These are phyloP conservation scores for Nomada ruficornis DNA, from an alignment of 2,888 invertebrate species.

Conservation along the genomic window DNA sequence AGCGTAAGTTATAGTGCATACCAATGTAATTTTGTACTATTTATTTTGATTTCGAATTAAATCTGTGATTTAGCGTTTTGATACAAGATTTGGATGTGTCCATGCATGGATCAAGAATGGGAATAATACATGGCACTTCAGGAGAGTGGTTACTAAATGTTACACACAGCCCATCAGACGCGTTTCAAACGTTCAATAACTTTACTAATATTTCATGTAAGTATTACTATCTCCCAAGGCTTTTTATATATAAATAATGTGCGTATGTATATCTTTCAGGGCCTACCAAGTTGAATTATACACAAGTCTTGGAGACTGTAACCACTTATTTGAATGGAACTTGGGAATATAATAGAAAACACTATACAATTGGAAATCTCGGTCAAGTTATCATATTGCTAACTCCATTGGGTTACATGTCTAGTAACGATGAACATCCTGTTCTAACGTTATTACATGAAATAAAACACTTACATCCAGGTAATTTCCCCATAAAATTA, in stretches of 20 bases:
- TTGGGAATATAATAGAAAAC: slow-evolving; percentile 67
- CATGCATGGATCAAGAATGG: slow-evolving; percentile 86
- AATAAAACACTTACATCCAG: slow-evolving; percentile 75
- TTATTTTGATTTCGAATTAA: slow-evolving; percentile 3
- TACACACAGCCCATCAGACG: slow-evolving; percentile 86
- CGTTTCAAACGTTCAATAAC: slow-evolving; percentile 76
- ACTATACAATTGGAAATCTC: slow-evolving; percentile 69
- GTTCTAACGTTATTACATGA: slow-evolving; percentile 62
- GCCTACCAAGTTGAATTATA: slow-evolving; percentile 73
- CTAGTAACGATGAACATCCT: slow-evolving; percentile 58
- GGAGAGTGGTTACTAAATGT: slow-evolving; percentile 87
- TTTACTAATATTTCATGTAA: slow-evolving; percentile 70
- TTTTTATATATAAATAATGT: background rate
- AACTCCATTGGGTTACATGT: slow-evolving; percentile 65
- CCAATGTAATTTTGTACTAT: slow-evolving; percentile 2
- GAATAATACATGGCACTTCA: slow-evolving; percentile 87
- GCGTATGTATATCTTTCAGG: slow-evolving; percentile 58
- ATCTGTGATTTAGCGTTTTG: slow-evolving; percentile 85
- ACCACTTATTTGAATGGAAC: slow-evolving; percentile 66
- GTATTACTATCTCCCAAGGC: slow-evolving; percentile 24
- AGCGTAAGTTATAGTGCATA: slow-evolving; percentile 50
- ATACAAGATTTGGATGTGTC: slow-evolving; percentile 87
- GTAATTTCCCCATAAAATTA: slow-evolving; percentile 48
- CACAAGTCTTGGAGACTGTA: slow-evolving; percentile 62
- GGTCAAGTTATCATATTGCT: slow-evolving; percentile 76